Evolutionary conservation across 2,888 invertebrate genomes (phyloP).

Genomic region (Xestia xanthographa): DNA sequence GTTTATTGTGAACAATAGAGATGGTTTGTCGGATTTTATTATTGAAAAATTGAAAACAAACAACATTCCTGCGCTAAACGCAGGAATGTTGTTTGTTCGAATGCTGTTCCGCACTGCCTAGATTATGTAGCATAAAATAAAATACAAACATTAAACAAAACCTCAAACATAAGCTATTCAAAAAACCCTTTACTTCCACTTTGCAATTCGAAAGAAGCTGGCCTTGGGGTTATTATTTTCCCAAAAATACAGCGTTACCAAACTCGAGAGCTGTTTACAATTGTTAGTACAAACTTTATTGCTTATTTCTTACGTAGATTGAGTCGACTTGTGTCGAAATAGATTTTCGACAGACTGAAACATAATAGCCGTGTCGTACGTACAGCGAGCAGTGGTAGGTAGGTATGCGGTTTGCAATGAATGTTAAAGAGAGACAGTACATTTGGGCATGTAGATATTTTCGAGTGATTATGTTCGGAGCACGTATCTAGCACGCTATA

Average conservation of each 20-base stretch:
- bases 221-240: conserved; percentile 48
- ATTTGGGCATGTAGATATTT: conserved; percentile 11
- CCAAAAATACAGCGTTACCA: conserved; percentile 39
- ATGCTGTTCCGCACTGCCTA: too few relatives aligned
- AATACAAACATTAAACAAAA: not conserved
- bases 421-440: conserved; percentile 48
- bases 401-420: conserved; percentile 40
- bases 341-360: conserved; percentile 60
- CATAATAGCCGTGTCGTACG: conserved; percentile 51
- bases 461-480: not conserved
- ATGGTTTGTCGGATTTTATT: not conserved
- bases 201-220: conserved; percentile 30
- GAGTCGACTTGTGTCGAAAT: conserved; percentile 55
- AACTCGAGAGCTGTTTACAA: conserved; percentile 44
- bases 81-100: not conserved
- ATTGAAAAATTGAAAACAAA: too few relatives aligned
- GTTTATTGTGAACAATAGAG: not conserved
- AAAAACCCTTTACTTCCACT: conserved; percentile 4
- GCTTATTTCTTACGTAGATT: conserved; percentile 52
- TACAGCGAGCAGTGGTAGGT: conserved; percentile 51
- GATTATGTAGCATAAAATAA: not conserved
- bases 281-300: conserved; percentile 52
- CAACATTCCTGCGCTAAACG: too few relatives aligned
- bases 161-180: not conserved
- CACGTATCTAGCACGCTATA: conserved; percentile 43